Base-by-base conservation (phyloP, 2,888 invertebrate species). In the Malthinus seriepunctatus region DNA sequence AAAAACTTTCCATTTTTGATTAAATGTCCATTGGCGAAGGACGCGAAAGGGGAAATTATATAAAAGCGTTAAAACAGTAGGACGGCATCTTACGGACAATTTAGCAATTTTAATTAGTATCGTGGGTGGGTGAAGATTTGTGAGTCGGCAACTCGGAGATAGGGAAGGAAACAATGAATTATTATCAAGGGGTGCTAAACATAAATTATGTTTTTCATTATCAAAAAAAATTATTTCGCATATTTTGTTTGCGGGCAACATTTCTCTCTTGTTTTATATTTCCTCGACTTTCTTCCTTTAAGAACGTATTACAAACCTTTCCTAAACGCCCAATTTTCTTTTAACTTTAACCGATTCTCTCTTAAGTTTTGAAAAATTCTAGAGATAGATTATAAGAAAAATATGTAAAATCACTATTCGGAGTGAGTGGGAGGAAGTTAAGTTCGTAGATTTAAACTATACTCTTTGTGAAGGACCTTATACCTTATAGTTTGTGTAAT, bases 31-130 rank as follows among this genome's bases (percentile, higher is more conserved):
- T 33, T 8, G 49, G 10, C 14, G 10, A 44, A 15, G 33, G 31
- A 38, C 15, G 37, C 14, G 50, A 48, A 35, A 14, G 31, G 23
- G 38, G 52, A 47, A 45, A 42, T 42, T 42, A 42, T 46, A 54
- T 63, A 69, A 70, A 69, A 68, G 70, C 69, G 69, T 56, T 61
- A 61, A 50, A 50, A 32, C 49, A 51, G 54, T 65, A 65, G 61
- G 67, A 69, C 64, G 70, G 70, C 63, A 70, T 74, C 74, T 75
- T 71, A 75, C 75, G 74, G 73, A 71, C 77, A 77, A 77, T 77
- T 77, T 76, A 77, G 75, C 76, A 76, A 76, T 76, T 76, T 77
- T 77, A 77, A 77, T 77, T 77, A 77, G 76, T 71, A 71, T 63
- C 58, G 69, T 66, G 63, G 72, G 69, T 71, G 74, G 23, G 69